These are phyloP conservation scores for Dryococelus australis DNA, from an alignment of 2,888 invertebrate species.

Conservation along the genomic window DNA sequence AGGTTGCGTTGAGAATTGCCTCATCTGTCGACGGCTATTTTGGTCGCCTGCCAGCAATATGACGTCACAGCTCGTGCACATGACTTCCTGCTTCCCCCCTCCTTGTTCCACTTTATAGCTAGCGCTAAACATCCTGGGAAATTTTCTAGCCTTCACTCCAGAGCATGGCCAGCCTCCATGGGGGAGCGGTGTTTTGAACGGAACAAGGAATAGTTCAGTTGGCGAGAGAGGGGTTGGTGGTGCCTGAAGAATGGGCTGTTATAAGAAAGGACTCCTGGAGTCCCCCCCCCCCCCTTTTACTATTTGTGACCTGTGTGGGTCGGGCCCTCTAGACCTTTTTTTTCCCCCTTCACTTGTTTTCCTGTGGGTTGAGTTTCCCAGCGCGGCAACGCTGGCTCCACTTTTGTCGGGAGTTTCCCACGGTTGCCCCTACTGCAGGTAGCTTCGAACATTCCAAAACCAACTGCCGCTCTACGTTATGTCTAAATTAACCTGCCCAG, in stretches of 20 bases:
- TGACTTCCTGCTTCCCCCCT: constrained; percentile 33
- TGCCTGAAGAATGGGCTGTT: background rate
- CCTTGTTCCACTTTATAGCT: background rate
- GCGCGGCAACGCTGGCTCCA: background rate
- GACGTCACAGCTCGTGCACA: constrained; percentile 32
- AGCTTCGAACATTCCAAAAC: no score
- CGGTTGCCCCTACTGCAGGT: background rate
- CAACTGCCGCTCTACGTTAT: no score
- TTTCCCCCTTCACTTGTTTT: background rate
- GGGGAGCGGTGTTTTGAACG: background rate
- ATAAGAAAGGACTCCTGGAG: background rate
- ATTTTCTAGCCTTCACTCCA: background rate
- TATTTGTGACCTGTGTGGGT: no score
- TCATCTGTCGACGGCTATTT: background rate
- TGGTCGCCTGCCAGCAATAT: background rate
- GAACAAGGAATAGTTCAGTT: background rate
- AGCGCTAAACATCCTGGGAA: background rate
- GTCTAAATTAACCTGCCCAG: no score
- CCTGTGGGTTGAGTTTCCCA: background rate
- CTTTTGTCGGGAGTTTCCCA: background rate
- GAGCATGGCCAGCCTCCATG: background rate
- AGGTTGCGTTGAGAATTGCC: no score
- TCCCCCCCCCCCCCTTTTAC: no score
- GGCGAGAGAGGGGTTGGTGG: background rate
- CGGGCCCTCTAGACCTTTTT: background rate